These are phyloP conservation scores for Perizoma affinitatum DNA, from an alignment of 2,888 invertebrate species.

Conservation along the genomic window DNA sequence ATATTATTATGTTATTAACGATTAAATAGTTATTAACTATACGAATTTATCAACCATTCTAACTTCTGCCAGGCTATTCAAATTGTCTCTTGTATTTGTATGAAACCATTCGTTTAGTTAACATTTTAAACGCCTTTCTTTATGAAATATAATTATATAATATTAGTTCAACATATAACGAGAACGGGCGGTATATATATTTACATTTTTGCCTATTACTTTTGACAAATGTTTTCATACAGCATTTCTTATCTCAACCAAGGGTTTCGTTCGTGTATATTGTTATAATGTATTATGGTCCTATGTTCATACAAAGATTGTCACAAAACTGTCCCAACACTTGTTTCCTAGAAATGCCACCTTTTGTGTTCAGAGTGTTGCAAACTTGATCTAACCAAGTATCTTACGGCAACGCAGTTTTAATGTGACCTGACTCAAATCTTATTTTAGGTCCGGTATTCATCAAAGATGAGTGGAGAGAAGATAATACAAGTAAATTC, in stretches of 20 bases:
- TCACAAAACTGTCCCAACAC: neutral
- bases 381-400: neutral
- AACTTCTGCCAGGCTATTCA: neutral
- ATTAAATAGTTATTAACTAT: neutral
- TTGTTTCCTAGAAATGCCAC: neutral
- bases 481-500: no score
- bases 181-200: no score
- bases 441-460: neutral
- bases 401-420: neutral
- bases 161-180: no score
- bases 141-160: no score
- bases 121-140: no score
- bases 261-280: no score
- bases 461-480: no score
- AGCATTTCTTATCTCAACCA: no score
- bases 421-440: neutral
- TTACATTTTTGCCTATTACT: no score
- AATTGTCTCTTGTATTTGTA: neutral
- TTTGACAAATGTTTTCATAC: no score
- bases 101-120: no score
- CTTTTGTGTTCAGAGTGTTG: neutral
- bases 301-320: neutral
- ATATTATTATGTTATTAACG: no score
- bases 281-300: neutral
- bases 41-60: neutral